Conservation (phyloP, 1,140 invertebrate species). For the Pseudomyrmex dendroicus region DNA sequence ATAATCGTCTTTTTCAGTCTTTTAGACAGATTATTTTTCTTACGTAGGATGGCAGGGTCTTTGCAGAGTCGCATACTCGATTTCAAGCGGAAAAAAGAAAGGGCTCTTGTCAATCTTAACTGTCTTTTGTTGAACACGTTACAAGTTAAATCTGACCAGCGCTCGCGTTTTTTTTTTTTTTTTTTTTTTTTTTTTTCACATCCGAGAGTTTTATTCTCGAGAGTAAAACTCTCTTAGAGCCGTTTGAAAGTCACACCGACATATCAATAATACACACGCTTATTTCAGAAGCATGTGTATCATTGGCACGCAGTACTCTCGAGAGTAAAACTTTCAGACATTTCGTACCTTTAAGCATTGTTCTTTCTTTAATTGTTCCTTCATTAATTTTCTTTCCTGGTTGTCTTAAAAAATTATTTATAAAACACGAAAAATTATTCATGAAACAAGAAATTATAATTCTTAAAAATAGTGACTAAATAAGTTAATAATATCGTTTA, state of each 20-base stretch:
- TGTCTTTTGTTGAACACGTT: background rate
- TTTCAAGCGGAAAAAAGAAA: conserved; percentile 50
- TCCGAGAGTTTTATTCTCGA: no score
- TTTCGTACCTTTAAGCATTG: no score
- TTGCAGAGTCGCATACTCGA: conserved; percentile 24
- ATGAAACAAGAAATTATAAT: background rate
- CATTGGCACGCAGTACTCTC: no score
- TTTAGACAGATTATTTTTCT: background rate
- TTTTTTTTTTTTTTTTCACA: background rate
- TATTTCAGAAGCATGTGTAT: no score
- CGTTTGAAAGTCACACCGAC: no score
- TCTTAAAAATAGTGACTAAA: background rate
- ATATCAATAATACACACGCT: no score
- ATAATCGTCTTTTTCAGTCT: background rate
- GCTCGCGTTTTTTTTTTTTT: background rate
- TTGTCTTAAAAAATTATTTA: no score
- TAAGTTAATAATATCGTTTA: background rate
- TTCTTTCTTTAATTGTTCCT: no score
- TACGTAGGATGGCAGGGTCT: conserved; percentile 35
- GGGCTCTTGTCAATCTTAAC: conserved; percentile 30
- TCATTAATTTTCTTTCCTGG: no score
- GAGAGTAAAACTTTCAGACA: no score
- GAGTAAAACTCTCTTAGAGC: no score
- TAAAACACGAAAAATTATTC: no score
- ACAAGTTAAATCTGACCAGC: conserved; percentile 17